Base-by-base conservation (phyloP, 1,140 invertebrate species). In the Theocolax elegans region DNA sequence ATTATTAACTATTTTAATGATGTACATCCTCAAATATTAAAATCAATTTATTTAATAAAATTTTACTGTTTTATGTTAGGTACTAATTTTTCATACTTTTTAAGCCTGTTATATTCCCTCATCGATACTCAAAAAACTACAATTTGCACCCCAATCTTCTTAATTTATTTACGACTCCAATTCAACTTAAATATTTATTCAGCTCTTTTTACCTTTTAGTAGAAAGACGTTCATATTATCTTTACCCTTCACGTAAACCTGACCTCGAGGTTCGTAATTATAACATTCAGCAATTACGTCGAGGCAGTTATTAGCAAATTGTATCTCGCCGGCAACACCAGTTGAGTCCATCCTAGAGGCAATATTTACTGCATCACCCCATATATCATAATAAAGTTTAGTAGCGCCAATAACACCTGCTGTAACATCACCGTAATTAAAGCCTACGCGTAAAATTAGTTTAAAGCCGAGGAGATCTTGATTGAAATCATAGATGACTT, bases 331-430 rank as follows among this genome's bases (percentile, higher is more conserved):
- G 7, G 91, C 88, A 1, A 97, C 90, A 0, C 95, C 94, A 0
- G 95, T 97, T 0, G 95, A 96, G 80, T 99, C 97, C 97, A 95
- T 98, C 60, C 97, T 87, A 4, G 94, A 96, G 0, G 97, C 96
- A 60, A 99, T 97, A 85, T 99, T 99, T 0, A 98, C 97, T 0
- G 97, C 96, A 85, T 99, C 97, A 0, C 97, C 97, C 97, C 97
- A 99, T 60, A 99, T 98, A 82, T 99, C 97, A 75, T 98, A 99
- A 78, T 97, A 95, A 17, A 98, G 86, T 80, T 98, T 99, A 0
- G 94, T 95, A 0, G 96, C 98, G 0, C 97, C 97, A 54, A 99
- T 98, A 0, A 99, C 96, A 4, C 97, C 97, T 0, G 96, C 95
- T 0, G 95, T 97, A 0, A 98, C 95, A 75, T 97, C 95, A 0